phyloP scores from a whole-genome alignment of 2,113 vertebrate genomes.

The Suricata suricatta region DNA sequence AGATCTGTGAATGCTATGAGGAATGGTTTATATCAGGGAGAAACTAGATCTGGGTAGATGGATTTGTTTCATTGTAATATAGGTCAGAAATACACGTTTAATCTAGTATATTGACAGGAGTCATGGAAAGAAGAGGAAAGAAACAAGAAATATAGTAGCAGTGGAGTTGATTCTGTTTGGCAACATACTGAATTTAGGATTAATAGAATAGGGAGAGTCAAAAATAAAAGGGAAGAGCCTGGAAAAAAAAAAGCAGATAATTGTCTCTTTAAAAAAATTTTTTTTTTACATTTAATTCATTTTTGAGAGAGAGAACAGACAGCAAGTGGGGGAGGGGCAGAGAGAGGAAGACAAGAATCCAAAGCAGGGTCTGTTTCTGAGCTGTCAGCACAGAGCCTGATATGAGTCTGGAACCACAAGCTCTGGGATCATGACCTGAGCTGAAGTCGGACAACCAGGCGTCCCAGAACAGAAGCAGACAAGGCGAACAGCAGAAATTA shows the following conservation, averaged over 20 bases:
- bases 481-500: background rate
- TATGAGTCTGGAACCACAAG: too few relatives aligned
- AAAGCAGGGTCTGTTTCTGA: too few relatives aligned
- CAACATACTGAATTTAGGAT: background rate
- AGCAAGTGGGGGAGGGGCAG: too few relatives aligned
- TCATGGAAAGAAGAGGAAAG: background rate
- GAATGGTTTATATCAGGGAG: background rate
- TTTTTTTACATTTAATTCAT: too few relatives aligned
- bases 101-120: background rate
- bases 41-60: background rate
- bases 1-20: background rate
- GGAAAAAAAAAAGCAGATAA: background rate
- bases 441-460: too few relatives aligned
- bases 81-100: background rate
- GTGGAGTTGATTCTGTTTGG: background rate
- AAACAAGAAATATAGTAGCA: background rate
- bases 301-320: too few relatives aligned
- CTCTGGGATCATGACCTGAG: too few relatives aligned
- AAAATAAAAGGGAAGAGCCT: background rate
- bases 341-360: too few relatives aligned
- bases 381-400: too few relatives aligned
- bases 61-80: background rate
- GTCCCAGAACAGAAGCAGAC: background rate
- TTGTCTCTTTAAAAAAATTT: too few relatives aligned
- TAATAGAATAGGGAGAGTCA: background rate